These are phyloP conservation scores for Luidia sarsii DNA, from an alignment of 53 echinoderm and acorn worm genomes.

Conservation along the genomic window DNA sequence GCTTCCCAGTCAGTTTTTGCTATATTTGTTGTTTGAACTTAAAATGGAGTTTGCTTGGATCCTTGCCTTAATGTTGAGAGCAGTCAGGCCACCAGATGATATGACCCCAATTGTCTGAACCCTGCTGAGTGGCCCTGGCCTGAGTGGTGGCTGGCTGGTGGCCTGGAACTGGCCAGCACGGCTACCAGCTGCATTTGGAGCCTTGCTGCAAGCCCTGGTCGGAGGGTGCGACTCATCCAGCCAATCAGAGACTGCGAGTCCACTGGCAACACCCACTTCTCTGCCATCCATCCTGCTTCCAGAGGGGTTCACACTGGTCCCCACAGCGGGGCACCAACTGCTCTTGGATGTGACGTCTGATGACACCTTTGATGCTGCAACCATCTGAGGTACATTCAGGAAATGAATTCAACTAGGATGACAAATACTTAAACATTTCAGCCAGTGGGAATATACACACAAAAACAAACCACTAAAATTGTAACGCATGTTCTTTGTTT, in stretches of 20 bases:
- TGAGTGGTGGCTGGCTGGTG: background rate
- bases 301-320: background rate
- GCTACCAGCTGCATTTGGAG: background rate
- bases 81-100: conserved; percentile 70
- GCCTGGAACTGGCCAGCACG: conserved; percentile 15
- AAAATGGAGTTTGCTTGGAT: no score
- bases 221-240: no score
- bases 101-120: conserved; percentile 64
- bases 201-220: no score
- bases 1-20: no score
- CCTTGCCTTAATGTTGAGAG: conserved; percentile 43
- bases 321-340: background rate
- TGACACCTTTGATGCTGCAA: conserved; percentile 4
- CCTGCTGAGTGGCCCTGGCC: conserved; percentile 34
- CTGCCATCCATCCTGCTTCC: conserved; percentile 6
- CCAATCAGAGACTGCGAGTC: no score
- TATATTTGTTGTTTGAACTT: no score
- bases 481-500: no score
- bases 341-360: background rate
- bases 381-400: conserved; percentile 42
- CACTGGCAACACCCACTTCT: background rate
- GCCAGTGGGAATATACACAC: no score
- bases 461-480: no score
- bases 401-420: no score
- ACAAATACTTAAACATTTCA: no score